Percentiles rank a stretch among this genome's conserved stretches.
These are phyloP conservation scores for Apantesis nais DNA, from an alignment of 2,888 invertebrate genomes.

Conservation along the genomic window DNA sequence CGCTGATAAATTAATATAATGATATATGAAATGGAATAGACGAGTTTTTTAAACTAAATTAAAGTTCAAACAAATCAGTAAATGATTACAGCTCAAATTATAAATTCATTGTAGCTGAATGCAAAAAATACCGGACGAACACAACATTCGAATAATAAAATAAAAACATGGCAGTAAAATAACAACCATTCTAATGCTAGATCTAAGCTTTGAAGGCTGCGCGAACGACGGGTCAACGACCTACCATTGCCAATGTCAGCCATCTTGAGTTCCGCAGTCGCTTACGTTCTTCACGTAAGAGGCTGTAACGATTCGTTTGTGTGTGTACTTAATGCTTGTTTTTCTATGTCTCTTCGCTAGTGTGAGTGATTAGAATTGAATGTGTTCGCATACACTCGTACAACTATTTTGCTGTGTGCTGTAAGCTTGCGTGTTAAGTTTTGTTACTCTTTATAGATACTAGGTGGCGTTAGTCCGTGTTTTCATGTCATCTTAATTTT, in stretches of 20 bases:
- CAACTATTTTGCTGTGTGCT: constrained; percentile 54
- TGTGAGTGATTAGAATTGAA: constrained; percentile 73
- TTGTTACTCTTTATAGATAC: constrained; percentile 44
- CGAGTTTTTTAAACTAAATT: constrained; percentile 15
- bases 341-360: constrained; percentile 73
- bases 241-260: constrained; percentile 86
- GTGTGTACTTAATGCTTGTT: constrained; percentile 80
- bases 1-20: constrained; percentile 46
- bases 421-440: constrained; percentile 49
- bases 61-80: constrained; percentile 32
- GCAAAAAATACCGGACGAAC: constrained; percentile 51
- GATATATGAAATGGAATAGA: constrained; percentile 20
- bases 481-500: constrained; percentile 12
- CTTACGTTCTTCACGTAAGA: constrained; percentile 85
- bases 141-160: constrained; percentile 61
- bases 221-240: constrained; percentile 78
- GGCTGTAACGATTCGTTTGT: constrained; percentile 78
- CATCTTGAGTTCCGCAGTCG: constrained; percentile 85
- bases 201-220: constrained; percentile 84
- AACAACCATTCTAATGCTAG: constrained; percentile 83
- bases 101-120: constrained; percentile 29
- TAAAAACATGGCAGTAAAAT: constrained; percentile 75
- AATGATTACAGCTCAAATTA: constrained; percentile 36
- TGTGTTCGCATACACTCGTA: constrained; percentile 53
- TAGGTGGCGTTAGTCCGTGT: constrained; percentile 53